A percentile compares a stretch with the other conserved stretches of the same genome.
Evolutionary conservation across 2,113 vertebrate genomes (phyloP).

Genomic region (Turnix velox): DNA sequence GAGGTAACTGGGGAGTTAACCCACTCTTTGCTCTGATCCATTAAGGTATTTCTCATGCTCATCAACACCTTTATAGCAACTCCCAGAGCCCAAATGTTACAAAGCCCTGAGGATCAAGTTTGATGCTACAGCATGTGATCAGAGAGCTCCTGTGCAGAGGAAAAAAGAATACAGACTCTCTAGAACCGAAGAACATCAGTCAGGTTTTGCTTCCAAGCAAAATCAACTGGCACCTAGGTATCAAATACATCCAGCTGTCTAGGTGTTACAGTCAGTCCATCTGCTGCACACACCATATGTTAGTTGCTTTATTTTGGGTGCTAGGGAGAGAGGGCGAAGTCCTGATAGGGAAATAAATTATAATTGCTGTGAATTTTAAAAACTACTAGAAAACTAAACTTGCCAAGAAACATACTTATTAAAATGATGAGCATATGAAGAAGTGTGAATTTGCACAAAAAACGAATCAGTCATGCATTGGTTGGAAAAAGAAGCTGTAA

Average conservation of each 20-base stretch:
- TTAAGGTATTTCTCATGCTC: accelerated
- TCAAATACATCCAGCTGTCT: background rate
- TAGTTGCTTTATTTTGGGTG: background rate
- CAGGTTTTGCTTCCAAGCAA: background rate
- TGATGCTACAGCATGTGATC: accelerated
- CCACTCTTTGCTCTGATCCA: background rate
- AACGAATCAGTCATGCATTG: background rate
- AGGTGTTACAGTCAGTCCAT: background rate
- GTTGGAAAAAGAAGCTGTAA: background rate
- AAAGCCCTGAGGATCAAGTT: background rate
- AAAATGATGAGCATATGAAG: background rate
- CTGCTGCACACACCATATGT: background rate
- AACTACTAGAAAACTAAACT: background rate
- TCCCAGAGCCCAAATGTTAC: background rate
- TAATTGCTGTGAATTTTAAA: slow-evolving; percentile 4
- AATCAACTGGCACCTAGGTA: background rate
- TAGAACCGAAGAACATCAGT: background rate
- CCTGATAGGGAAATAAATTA: slow-evolving; percentile 16
- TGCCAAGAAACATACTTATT: slow-evolving; percentile 5
- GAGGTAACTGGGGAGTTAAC: background rate
- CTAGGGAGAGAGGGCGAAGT: background rate
- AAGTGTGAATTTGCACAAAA: background rate
- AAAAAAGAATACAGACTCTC: background rate
- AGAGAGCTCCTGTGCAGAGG: background rate
- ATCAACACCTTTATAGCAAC: background rate